Percentiles rank a stretch among this genome's conserved stretches.
phyloP scores from a whole-genome alignment of 1,140 invertebrate species.

The Drosophila aff. region DNA sequence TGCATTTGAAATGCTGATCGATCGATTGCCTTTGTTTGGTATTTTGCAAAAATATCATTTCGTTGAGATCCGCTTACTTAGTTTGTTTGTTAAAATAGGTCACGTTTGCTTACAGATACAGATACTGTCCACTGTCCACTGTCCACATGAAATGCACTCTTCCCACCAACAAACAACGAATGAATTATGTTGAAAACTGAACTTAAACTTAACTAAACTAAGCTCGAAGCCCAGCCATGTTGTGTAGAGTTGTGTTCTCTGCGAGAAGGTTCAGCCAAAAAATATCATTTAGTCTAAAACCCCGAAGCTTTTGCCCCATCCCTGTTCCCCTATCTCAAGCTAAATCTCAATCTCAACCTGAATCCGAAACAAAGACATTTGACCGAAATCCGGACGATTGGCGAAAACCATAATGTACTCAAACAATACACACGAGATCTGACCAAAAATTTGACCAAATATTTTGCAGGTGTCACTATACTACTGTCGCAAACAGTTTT shows the following conservation, averaged over 20 bases:
- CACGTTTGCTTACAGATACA: slow-evolving; percentile 47
- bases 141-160: slow-evolving; percentile 34
- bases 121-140: slow-evolving; percentile 21
- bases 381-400: slow-evolving; percentile 23
- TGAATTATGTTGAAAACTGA: slow-evolving; percentile 9
- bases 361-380: slow-evolving; percentile 22
- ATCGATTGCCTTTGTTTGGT: slow-evolving; percentile 25
- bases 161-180: slow-evolving; percentile 33
- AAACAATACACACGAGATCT: slow-evolving; percentile 25
- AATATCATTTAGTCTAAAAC: slow-evolving; percentile 74
- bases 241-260: slow-evolving; percentile 46
- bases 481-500: slow-evolving; percentile 99
- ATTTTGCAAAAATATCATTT: slow-evolving; percentile 65
- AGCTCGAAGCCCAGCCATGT: slow-evolving; percentile 18
- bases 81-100: slow-evolving; percentile 48
- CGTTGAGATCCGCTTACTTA: slow-evolving; percentile 40
- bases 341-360: slow-evolving; percentile 8
- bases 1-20: slow-evolving; percentile 23
- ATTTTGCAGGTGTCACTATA: slow-evolving; percentile 97
- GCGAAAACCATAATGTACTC: not conserved
- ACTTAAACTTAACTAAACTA: slow-evolving; percentile 15
- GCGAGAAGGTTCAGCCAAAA: slow-evolving; percentile 81
- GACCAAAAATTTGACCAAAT: slow-evolving; percentile 65
- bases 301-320: slow-evolving; percentile 20
- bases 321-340: slow-evolving; percentile 16